These are phyloP conservation scores for Sipunculus nudus DNA, from an alignment of 2,888 invertebrate genomes.

Conservation along the genomic window DNA sequence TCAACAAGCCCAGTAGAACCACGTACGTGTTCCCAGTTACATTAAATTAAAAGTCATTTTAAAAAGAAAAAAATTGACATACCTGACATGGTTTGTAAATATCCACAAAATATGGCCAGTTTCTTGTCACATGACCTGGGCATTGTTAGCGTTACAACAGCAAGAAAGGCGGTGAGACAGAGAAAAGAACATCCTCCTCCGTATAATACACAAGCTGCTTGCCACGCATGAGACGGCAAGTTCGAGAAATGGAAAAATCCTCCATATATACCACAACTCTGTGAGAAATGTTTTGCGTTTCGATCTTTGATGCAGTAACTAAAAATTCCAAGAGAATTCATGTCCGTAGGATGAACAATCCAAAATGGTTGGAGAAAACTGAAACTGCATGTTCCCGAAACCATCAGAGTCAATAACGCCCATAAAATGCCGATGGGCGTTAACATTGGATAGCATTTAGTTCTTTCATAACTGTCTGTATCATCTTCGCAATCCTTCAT, in stretches of 20 bases:
- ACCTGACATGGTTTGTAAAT: slow-evolving; percentile 61
- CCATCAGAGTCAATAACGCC: slow-evolving; percentile 62
- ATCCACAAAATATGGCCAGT: slow-evolving; percentile 50
- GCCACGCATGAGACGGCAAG: slow-evolving; percentile 58
- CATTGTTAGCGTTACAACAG: slow-evolving; percentile 51
- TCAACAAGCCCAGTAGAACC: too few relatives aligned
- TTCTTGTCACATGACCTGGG: slow-evolving; percentile 48
- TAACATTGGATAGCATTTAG: too few relatives aligned
- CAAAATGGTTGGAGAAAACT: slow-evolving; percentile 67
- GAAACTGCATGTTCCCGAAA: slow-evolving; percentile 62
- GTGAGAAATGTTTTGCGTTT: neutral
- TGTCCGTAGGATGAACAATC: slow-evolving; percentile 56
- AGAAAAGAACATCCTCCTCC: slow-evolving; percentile 61
- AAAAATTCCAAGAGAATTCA: slow-evolving; percentile 54
- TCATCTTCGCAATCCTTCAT: too few relatives aligned
- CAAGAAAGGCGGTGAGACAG: slow-evolving; percentile 52
- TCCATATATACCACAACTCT: slow-evolving; percentile 50
- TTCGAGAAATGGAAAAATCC: slow-evolving; percentile 52
- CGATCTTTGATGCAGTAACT: slow-evolving; percentile 47
- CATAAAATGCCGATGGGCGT: slow-evolving; percentile 59
- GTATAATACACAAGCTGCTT: slow-evolving; percentile 59
- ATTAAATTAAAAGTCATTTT: too few relatives aligned
- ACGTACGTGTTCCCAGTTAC: too few relatives aligned
- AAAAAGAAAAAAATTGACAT: slow-evolving; percentile 31
- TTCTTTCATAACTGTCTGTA: too few relatives aligned